Evolutionary conservation across 2,888 invertebrate species (phyloP), one percentile per base, ranked within the genome.

Genomic region (Boloria euphrosyne): DNA sequence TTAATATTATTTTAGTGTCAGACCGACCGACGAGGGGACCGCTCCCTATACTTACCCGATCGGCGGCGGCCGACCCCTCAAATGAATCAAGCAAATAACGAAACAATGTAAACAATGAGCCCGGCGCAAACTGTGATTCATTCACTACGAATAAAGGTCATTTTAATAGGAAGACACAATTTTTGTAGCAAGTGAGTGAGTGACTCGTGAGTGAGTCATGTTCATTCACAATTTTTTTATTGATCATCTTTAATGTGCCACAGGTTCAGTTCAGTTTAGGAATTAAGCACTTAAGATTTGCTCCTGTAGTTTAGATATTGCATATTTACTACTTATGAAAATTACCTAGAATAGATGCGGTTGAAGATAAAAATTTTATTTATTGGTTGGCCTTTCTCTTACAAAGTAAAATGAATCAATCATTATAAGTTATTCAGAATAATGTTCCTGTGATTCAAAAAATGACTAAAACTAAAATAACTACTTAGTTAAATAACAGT

Each of bases 1-100:
- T 82, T 76, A 77, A 80, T 82, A 82, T 58, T 58, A 47, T 65
- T 59, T 18, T 58, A 65, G 31, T 52, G 49, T 60, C 54, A 43
- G 53, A 27, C 52, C 13, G 58, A 43, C 46, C 13, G 58, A 43
- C 46, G 47, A 65, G 62, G 69, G 67, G 69, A 61, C 65, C 63
- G 63, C 66, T 65, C 49, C 62, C 58, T 64, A 58, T 65, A 58
- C 18, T 31, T 63, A 57, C 38, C 44, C 63, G 61, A 62, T 18
- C 49, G 59, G 27, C 49, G 46, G 46, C 46, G 46, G 53, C 59
- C 69, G 69, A 73, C 72, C 75, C 73, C 71, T 72, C 71, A 60
- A 69, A 70, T 69, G 73, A 74, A 70, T 75, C 69, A 66, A 70
- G 62, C 70, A 67, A 74, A 74, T 71, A 73, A 69, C 64, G 69